Evolutionary conservation across 2,888 invertebrate species (phyloP).

Genomic region (Malthinus seriepunctatus): DNA sequence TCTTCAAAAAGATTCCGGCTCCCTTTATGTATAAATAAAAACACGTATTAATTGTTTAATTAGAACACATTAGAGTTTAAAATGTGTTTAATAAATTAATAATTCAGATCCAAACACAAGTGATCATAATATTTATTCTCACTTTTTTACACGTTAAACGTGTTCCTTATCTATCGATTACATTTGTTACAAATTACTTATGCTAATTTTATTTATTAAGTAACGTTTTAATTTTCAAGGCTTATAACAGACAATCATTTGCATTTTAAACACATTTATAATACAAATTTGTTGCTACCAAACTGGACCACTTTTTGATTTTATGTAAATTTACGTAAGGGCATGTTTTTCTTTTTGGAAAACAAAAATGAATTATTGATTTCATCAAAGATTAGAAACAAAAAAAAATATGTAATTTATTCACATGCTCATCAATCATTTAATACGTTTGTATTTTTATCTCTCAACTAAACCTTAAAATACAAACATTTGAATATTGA

Average conservation of each 20-base stretch:
- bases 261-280: constrained; percentile 1
- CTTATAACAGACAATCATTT: constrained; percentile 1
- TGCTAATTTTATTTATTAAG: constrained; percentile 12
- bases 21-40: not conserved
- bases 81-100: constrained; percentile 10
- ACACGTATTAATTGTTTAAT: constrained; percentile 17
- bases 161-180: constrained; percentile 7
- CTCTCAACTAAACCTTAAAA: too few relatives aligned
- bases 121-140: constrained; percentile 10
- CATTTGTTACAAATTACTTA: constrained; percentile 11
- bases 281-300: not conserved
- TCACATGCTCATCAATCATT: too few relatives aligned
- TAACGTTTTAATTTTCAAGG: constrained; percentile 12
- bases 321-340: too few relatives aligned
- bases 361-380: too few relatives aligned
- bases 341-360: too few relatives aligned
- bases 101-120: not conserved
- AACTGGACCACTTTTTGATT: too few relatives aligned
- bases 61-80: constrained; percentile 11
- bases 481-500: too few relatives aligned
- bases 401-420: too few relatives aligned
- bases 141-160: constrained; percentile 4
- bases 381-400: too few relatives aligned
- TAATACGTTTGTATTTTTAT: too few relatives aligned
- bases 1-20: constrained; percentile 12